Conservation (phyloP, 2,888 invertebrate species). For the Hydropsyche betteni region DNA sequence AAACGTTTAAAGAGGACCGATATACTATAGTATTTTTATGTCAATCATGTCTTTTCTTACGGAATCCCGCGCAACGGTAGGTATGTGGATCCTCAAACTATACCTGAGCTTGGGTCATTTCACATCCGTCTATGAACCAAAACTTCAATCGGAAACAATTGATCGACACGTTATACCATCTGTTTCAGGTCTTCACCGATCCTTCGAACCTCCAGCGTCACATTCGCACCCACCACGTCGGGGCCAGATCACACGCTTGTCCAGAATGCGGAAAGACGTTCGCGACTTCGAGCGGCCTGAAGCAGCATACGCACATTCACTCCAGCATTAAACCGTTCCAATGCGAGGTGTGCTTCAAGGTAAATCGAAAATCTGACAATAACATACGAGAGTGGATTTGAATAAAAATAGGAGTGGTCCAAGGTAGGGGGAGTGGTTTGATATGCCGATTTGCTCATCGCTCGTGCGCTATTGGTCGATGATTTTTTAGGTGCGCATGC, state of each 20-base stretch:
- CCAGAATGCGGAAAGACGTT: conserved; percentile 99
- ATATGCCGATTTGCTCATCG: conserved; percentile 22
- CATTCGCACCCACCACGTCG: conserved; percentile 94
- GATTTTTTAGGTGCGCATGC: conserved; percentile 12
- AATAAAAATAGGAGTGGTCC: conserved; percentile 11
- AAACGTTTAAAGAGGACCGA: not conserved
- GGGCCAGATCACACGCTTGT: conserved; percentile 96
- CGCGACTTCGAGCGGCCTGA: conserved; percentile 95
- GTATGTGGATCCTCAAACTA: conserved; percentile 33
- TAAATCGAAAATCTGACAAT: conserved; percentile 53
- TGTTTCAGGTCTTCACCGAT: conserved; percentile 90
- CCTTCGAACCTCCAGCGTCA: conserved; percentile 96
- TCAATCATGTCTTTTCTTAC: conserved; percentile 37
- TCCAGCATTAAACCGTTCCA: conserved; percentile 97
- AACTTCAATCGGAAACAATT: too few species aligned
- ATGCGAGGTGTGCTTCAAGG: conserved; percentile 96
- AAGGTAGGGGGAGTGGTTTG: not conserved
- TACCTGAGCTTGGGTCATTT: conserved; percentile 12
- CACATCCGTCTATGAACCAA: not conserved
- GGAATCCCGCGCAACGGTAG: conserved; percentile 29
- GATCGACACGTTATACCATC: too few species aligned
- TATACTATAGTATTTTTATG: conserved; percentile 50
- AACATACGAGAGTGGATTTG: not conserved
- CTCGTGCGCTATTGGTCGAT: conserved; percentile 23
- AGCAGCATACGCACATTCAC: conserved; percentile 99